These are phyloP conservation scores for Okamejei kenojei DNA, from an alignment of 2,797 vertebrate species.

Conservation along the genomic window DNA sequence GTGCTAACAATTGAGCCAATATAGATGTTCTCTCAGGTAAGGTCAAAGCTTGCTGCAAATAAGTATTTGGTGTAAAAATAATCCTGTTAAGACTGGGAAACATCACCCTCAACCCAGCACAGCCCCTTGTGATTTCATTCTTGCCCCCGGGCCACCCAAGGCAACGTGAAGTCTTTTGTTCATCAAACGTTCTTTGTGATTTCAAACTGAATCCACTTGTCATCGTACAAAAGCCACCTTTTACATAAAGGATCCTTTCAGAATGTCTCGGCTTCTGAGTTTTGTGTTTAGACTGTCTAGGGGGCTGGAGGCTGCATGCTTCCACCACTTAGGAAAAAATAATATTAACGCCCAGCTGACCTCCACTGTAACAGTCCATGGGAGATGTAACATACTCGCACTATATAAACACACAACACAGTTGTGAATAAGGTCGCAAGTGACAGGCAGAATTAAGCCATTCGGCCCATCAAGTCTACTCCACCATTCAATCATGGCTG, in stretches of 20 bases:
- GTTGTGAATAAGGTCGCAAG: not conserved
- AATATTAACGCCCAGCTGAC: not conserved
- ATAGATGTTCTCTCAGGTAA: not conserved
- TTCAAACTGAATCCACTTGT: slow-evolving; percentile 5
- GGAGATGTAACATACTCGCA: not conserved
- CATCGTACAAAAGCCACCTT: not conserved
- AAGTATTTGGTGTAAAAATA: not conserved
- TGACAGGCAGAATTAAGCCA: too few species aligned
- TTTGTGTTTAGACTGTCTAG: not conserved
- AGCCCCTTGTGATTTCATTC: not conserved
- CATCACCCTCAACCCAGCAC: not conserved
- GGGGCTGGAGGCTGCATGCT: not conserved
- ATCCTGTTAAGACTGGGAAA: not conserved
- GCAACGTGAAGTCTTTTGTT: not conserved
- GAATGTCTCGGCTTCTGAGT: not conserved
- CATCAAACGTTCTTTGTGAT: not conserved
- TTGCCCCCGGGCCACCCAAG: not conserved
- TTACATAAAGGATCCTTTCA: not conserved
- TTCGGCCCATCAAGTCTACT: too few species aligned
- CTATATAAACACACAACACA: not conserved
- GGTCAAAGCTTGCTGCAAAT: not conserved
- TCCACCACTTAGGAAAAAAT: not conserved
- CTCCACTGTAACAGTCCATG: not conserved
- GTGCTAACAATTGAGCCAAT: too few species aligned
- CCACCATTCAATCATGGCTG: too few species aligned